Evolutionary conservation across 2,797 vertebrate species (phyloP), one percentile per base, ranked within the genome.

Genomic region (Sebastes reedi): DNA sequence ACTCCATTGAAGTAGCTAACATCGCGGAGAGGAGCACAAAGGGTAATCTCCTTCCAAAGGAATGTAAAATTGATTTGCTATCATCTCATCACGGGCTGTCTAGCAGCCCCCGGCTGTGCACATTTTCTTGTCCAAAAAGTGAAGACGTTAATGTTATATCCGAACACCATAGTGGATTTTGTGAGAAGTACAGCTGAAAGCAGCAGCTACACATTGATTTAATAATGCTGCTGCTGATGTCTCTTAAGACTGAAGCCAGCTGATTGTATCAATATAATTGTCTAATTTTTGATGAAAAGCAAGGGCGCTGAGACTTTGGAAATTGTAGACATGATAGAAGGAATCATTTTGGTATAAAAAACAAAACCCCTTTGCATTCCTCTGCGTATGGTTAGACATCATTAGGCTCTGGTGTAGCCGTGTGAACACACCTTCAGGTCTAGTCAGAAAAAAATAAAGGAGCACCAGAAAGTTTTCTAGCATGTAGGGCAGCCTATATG

Each of bases 41-140:
- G 46, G 58, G 11, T 73, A 20, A 69, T 79, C 13, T 72, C 46
- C 12, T 30, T 81, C 29, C 8, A 32, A 77, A 69, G 56, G 11
- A 82, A 76, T 42, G 36, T 77, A 46, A 68, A 68, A 72, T 84
- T 3, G 2, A 79, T 73, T 46, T 25, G 22, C 62, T 50, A 78
- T 81, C 32, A 65, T 79, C 56, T 77, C 9, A 65, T 85, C 34
- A 65, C 9, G 27, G 13, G 34, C 56, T 70, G 59, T 50, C 14
- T 39, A 61, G 1, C n/a, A 65, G 34, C 16, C 24, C 16, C 14
- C 25, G 14, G 4, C 36, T 62, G 20, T 10, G 32, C 50, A 12
- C 13, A 59, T 62, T 27, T 74, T 29, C 4, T 68, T 2, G 10
- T 61, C 3, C 11, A 46, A 58, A 75, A 76, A 66, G 61, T 13